Evolutionary conservation across 1,140 invertebrate species (phyloP).

Genomic region (Doryteuthis pealeii): DNA sequence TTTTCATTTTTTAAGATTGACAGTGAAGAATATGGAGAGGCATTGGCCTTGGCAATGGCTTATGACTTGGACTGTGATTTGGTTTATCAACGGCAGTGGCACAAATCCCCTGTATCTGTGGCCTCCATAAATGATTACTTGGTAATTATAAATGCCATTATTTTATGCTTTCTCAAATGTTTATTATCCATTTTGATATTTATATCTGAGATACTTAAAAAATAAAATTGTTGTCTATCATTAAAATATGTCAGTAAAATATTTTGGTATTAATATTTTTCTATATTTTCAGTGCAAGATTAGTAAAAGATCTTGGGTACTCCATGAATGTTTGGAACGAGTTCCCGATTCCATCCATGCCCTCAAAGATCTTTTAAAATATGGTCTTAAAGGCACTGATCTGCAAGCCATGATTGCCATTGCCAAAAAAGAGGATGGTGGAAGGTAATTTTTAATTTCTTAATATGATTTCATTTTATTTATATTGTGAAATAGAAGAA

Average conservation of each 20-base stretch:
- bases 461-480: not conserved
- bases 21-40: constrained; percentile 77
- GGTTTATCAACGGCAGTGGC: constrained; percentile 83
- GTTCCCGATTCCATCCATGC: constrained; percentile 75
- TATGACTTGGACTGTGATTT: constrained; percentile 78
- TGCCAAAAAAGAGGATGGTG: constrained; percentile 58
- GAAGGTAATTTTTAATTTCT: constrained; percentile 45
- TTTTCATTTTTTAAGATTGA: constrained; percentile 63
- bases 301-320: constrained; percentile 77
- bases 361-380: constrained; percentile 73
- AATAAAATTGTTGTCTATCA: too few species aligned
- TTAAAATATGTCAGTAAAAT: too few species aligned
- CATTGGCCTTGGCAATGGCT: constrained; percentile 71
- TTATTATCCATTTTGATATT: too few species aligned
- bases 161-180: too few species aligned
- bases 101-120: constrained; percentile 72
- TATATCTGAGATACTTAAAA: too few species aligned
- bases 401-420: constrained; percentile 62
- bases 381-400: constrained; percentile 73
- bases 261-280: too few species aligned
- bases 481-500: not conserved
- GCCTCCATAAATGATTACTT: constrained; percentile 76
- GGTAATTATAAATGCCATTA: constrained; percentile 41
- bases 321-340: constrained; percentile 77
- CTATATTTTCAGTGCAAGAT: constrained; percentile 69